Conservation (phyloP, 2,797 vertebrate genomes). For the Enteromius treurensis region DNA sequence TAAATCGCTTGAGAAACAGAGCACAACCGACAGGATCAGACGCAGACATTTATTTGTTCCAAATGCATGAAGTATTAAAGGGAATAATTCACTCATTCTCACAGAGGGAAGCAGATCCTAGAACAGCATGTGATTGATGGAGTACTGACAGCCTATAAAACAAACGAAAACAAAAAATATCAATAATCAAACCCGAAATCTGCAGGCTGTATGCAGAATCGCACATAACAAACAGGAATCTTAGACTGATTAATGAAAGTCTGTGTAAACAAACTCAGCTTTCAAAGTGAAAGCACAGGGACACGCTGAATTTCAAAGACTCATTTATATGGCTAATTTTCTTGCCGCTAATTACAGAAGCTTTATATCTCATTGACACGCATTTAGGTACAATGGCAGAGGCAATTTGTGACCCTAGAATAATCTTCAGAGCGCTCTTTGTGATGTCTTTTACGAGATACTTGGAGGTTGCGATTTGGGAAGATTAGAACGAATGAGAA, state of each 20-base stretch:
- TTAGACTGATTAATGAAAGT: conserved; percentile 3
- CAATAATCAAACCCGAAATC: conserved; percentile 27
- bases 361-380: conserved; percentile 38
- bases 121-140: conserved; percentile 18
- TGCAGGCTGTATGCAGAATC: background rate
- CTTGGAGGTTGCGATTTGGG: conserved; percentile 60
- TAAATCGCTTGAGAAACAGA: conserved; percentile 55
- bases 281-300: background rate
- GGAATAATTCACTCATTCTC: conserved; percentile 33
- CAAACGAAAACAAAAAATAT: conserved; percentile 14
- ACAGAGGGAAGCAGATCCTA: conserved; percentile 9
- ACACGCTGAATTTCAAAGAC: background rate
- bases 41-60: conserved; percentile 27
- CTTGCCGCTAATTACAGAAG: background rate
- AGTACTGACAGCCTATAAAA: conserved; percentile 10
- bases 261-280: background rate
- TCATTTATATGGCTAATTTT: conserved; percentile 16
- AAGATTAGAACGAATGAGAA: conserved; percentile 71
- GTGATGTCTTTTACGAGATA: conserved; percentile 64
- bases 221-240: background rate
- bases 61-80: conserved; percentile 50
- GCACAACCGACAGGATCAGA: conserved; percentile 29
- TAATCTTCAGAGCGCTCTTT: conserved; percentile 59
- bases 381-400: conserved; percentile 13
- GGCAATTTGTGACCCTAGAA: conserved; percentile 20